Evolutionary conservation across 2,113 vertebrate species (phyloP), one percentile per base, ranked within the genome.

Genomic region (Cynopterus brachyotis): DNA sequence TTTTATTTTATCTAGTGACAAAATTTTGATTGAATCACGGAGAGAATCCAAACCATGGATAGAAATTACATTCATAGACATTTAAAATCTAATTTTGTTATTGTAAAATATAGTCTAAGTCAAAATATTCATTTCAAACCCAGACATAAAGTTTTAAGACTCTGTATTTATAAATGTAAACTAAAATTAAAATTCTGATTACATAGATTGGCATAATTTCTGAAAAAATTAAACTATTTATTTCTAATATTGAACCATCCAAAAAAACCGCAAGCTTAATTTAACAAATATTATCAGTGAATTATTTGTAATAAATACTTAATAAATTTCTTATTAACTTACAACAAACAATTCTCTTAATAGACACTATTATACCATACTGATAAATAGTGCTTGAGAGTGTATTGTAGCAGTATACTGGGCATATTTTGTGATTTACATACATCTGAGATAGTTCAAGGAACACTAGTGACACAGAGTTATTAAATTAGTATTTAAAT

Each of bases 401-500:
- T 42, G 20, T 42, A 55, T 17, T 57, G 20, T 55, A 87, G 80
- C 19, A 95, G 67, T 55, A 66, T 70, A 90, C 60, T 89, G 79
- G 75, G 55, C 70, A 94, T 79, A 97, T 83, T 94, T 88, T 69
- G 9, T 70, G 53, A 84, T 91, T 91, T 93, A 81, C 19, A 89
- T 75, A 96, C n/a, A 96, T 93, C 45, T 93, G 75, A 92, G 73
- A 89, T 76, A 30, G 86, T 91, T 96, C 79, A 90, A 86, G 57
- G 75, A 93, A 92, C 53, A 91, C 37, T 93, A 35, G n/a, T 67
- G 75, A 76, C 45, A 89, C 32, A 81, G 50, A 80, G 24, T 45
- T 97, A 91, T 91, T 92, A 83, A 92, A 83, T 89, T 85, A 96
- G 85, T 84, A 89, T 78, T 92, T 91, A 95, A 82, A 91, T 96